Base-by-base conservation (phyloP, 2,113 vertebrate genomes). In the Megaceryle torquata region DNA sequence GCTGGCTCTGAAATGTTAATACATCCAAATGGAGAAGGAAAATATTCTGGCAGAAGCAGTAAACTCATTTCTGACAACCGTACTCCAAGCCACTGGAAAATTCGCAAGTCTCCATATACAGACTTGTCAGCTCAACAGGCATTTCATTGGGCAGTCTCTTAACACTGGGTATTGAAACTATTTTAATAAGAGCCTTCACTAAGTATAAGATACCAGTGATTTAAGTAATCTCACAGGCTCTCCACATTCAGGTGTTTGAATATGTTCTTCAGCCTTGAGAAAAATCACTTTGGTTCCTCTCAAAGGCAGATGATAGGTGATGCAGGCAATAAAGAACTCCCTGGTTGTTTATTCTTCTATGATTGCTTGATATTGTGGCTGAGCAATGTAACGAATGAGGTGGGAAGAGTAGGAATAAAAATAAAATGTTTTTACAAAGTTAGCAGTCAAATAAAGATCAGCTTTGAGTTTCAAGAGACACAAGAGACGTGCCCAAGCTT, bases 301-400 rank as follows among this genome's bases (percentile, higher is more conserved):
- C 37, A 71, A 77, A 59, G 69, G 83, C 68, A 63, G 51, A 78
- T 0, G 20, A 83, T 65, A 93, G 82, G 78, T 82, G 87, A 94
- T 88, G 82, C 63, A 69, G 46, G 68, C 74, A 76, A 74, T 35
- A 67, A 89, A 91, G 90, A 79, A 64, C 57, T 68, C 74, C 28
- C n/a, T 37, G 76, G 71, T 94, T 86, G 82, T 92, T 96, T 96
- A 92, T 80, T 65, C 82, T 93, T 83, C 94, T 70, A 82, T 95
- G 88, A 92, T 91, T 83, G 56, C 82, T 63, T 20, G 76, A 41
- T 91, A 88, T 72, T 43, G 56, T 41, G 48, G 67, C 70, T 61
- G 61, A 89, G 68, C 67, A 77, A 37, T 65, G 20, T 91, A 94
- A 97, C 6, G 1, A 88, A 96, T 88, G 88, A 89, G 37, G 93